phyloP scores from a whole-genome alignment of 2,888 invertebrate genomes.

The Argyresthia albistria region DNA sequence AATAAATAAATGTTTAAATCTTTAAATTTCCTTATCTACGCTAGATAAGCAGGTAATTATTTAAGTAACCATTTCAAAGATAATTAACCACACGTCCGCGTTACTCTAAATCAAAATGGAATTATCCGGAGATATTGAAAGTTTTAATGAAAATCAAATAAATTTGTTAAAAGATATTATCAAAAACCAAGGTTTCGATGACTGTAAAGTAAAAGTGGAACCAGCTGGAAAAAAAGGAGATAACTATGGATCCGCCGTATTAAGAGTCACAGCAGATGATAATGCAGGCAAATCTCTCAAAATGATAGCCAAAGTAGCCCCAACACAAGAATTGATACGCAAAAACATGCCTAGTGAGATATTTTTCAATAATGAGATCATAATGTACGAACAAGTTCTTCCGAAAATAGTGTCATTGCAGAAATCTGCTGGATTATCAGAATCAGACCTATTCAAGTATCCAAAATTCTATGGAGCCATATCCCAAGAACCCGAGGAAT shows the following conservation, averaged over 20 bases:
- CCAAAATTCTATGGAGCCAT: neutral
- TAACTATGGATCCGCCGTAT: neutral
- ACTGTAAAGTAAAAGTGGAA: constrained; percentile 8
- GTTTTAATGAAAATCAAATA: constrained; percentile 14
- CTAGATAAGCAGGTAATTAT: no score
- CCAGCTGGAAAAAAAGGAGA: neutral
- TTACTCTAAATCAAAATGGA: constrained; percentile 9
- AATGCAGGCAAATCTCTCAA: neutral
- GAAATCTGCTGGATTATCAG: neutral
- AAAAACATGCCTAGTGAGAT: neutral
- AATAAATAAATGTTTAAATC: no score
- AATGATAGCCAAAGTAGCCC: constrained; percentile 2
- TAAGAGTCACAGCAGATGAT: neutral
- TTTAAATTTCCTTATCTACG: no score
- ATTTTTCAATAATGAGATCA: neutral
- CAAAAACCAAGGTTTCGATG: constrained; percentile 11
- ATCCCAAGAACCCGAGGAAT: neutral
- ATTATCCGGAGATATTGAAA: constrained; percentile 12
- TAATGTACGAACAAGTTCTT: neutral
- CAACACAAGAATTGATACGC: neutral
- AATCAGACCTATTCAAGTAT: neutral
- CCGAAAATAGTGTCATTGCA: neutral
- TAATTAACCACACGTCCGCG: neutral
- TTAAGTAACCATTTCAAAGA: no score
- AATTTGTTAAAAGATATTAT: constrained; percentile 11